Evolutionary conservation across 2,113 vertebrate genomes (phyloP), one percentile per base, ranked within the genome.

Genomic region (Peromyscus polionotus): DNA sequence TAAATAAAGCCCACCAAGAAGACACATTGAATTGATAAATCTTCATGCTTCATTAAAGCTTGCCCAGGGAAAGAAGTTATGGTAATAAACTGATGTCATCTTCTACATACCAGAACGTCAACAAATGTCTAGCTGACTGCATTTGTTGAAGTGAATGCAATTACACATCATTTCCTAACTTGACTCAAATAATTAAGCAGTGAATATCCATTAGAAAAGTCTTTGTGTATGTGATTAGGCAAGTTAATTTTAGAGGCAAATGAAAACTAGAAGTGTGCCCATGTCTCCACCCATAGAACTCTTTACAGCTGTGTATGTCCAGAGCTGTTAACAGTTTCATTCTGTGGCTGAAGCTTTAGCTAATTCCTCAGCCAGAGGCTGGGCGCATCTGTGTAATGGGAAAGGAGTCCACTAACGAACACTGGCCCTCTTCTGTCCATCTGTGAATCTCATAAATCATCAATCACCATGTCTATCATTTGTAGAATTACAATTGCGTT

Each of bases 241-340:
- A 26, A 36, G 85, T 75, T 93, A 63, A 87, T 85, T 95, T 95
- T 87, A 94, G 88, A 96, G 59, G 51, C 22, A 68, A 87, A 42
- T 51, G 75, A 86, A 87, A 39, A n/a, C 36, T 77, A 76, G 75
- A 95, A 79, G 59, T 42, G 85, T 79, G 39, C 63, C 10, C 2
- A 5, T 1, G n/a, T 89, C 65, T 94, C 26, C 76, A 20, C 45
- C 65, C 6, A 17, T 8, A 51, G 57, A 85, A 67, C 6, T 19
- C 72, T 26, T 89, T 51, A 68, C 0, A 12, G 61, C 54, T 48
- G 19, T 16, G 14, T 36, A 14, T 93, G 75, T 70, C 39, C 28
- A 5, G 73, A 39, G 36, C 68, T 67, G 28, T 28, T 73, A 77
- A 39, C n/a, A 59, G 22, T 67, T 87, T 77, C 13, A 3, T 36